phyloP scores from a whole-genome alignment of 2,888 invertebrate genomes.

The Galerucella calmariensis region DNA sequence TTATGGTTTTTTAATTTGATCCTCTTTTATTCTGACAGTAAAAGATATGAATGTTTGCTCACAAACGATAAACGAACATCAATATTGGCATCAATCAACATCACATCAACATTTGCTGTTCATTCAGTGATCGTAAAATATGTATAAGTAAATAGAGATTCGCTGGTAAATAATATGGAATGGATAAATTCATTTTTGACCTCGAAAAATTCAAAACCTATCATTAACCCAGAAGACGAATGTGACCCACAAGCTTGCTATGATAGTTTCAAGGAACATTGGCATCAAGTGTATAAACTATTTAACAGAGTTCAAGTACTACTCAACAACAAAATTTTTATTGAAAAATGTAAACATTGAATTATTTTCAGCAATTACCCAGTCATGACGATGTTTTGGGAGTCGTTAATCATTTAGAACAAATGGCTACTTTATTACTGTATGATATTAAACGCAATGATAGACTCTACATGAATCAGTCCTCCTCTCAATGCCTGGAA shows the following conservation, averaged over 20 bases:
- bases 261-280: constrained; percentile 93
- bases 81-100: no score
- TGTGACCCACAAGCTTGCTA: constrained; percentile 89
- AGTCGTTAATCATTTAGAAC: constrained; percentile 92
- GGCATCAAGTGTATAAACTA: constrained; percentile 91
- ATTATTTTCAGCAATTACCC: constrained; percentile 67
- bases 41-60: neutral
- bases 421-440: constrained; percentile 85
- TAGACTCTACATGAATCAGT: constrained; percentile 64
- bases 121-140: neutral
- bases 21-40: neutral
- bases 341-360: constrained; percentile 11
- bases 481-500: constrained; percentile 74
- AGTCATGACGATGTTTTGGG: constrained; percentile 88
- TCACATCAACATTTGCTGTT: neutral
- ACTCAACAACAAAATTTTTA: constrained; percentile 35
- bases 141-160: constrained; percentile 15
- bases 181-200: constrained; percentile 59
- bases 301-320: constrained; percentile 78
- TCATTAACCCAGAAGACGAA: constrained; percentile 56
- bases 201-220: constrained; percentile 53
- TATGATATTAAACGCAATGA: constrained; percentile 79
- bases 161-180: constrained; percentile 54
- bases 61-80: neutral
- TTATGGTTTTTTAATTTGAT: neutral